Conservation (phyloP, 2,797 vertebrate genomes). For the Mus minutoides region DNA sequence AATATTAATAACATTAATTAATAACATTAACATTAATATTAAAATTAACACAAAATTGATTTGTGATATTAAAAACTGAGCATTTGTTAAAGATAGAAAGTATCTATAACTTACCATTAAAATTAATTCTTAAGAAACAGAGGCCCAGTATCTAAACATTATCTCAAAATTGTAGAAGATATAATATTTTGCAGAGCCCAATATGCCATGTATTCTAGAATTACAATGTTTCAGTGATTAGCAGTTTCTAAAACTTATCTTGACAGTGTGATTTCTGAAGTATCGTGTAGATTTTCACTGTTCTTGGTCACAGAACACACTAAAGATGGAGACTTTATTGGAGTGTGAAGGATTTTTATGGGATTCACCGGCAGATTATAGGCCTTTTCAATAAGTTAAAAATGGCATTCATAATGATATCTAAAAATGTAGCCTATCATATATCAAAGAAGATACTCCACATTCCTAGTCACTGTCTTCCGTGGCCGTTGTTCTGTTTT, state of each 20-base stretch:
- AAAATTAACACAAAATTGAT: constrained; percentile 45
- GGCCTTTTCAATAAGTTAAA: constrained; percentile 81
- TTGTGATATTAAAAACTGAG: constrained; percentile 16
- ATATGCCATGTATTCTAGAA: constrained; percentile 66
- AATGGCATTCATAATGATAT: constrained; percentile 75
- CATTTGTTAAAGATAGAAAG: constrained; percentile 52
- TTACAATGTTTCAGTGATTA: constrained; percentile 75
- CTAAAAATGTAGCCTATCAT: constrained; percentile 80
- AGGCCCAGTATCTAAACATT: constrained; percentile 50
- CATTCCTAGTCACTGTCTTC: constrained; percentile 62
- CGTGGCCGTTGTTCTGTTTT: constrained; percentile 19
- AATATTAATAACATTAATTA: constrained; percentile 7
- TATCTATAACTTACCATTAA: constrained; percentile 16
- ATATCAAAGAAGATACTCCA: constrained; percentile 79
- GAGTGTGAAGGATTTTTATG: constrained; percentile 67
- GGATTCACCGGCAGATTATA: constrained; percentile 79
- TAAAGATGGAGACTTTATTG: constrained; percentile 79
- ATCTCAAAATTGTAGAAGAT: constrained; percentile 70
- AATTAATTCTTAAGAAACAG: constrained; percentile 54
- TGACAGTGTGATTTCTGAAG: constrained; percentile 80
- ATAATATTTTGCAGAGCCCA: constrained; percentile 63
- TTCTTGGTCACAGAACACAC: constrained; percentile 81
- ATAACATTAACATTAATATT: too few species aligned
- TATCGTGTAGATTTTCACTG: constrained; percentile 73
- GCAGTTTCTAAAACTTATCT: constrained; percentile 83